Base-by-base conservation (phyloP, 1,140 invertebrate genomes). In the Heliconius hermathena region DNA sequence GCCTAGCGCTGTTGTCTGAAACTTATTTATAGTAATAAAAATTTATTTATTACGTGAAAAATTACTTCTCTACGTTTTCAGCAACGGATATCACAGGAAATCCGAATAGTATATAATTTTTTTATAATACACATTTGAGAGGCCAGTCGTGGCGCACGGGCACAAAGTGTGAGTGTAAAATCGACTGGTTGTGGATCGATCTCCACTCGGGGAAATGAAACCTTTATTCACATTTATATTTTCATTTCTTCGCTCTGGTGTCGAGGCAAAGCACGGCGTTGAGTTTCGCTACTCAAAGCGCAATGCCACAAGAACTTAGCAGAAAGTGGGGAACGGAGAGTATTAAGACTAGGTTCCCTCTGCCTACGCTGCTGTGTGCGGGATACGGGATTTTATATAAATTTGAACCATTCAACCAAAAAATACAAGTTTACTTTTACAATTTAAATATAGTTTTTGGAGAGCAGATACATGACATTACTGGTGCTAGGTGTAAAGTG, bases 401-500 rank as follows among this genome's bases (percentile, higher is more conserved):
- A 66, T 66, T 29, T 29, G 1, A 66, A 66, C 9, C 11, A 66
- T 8, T 13, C 60, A 0, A 66, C 60, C n/a, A 9, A 1, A 26
- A 16, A 66, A 13, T 9, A 29, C 13, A 29, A 66, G 11, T 29
- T 29, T 29, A 66, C 26, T 66, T 66, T 66, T 66, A 26, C 29
- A 66, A 81, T 0, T 88, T 87, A 81, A 82, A 93, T 91, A 91
- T 93, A 94, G 84, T 78, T 60, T 66, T 66, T 66, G n/a, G 22
- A 13, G 26, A 29, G 41, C 41, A 46, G 26, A 74, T 86, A 83
- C 89, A 88, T 82, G 90, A 90, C 90, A 92, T 85, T 93, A 89
- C 90, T 91, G 91, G 89, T 89, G 89, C 76, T 86, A 90, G 85
- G 93, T 93, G 93, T 88, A 86, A 93, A 89, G 74, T 85, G 89